Evolutionary conservation across 2,888 invertebrate genomes (phyloP).

Genomic region (Onthophagus sagittarius): DNA sequence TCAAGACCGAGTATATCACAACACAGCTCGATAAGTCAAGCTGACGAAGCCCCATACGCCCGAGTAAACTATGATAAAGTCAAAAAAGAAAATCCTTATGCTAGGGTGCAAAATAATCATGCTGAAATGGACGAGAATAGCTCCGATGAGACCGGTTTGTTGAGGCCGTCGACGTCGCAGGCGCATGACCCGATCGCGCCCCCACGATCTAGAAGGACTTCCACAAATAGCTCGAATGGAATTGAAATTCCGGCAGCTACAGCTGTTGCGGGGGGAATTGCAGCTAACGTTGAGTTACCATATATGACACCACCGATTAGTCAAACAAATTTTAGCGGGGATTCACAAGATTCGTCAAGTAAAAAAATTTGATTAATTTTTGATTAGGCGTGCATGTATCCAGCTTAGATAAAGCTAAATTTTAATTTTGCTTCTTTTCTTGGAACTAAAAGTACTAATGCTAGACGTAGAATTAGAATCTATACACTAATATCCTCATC

Average conservation of each 20-base stretch:
- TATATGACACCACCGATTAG: slow-evolving; percentile 80
- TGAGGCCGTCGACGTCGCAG: slow-evolving; percentile 33
- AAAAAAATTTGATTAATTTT: slow-evolving; percentile 40
- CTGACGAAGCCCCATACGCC: slow-evolving; percentile 60
- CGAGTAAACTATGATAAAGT: slow-evolving; percentile 65
- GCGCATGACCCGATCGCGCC: slow-evolving; percentile 48
- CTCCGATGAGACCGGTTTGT: slow-evolving; percentile 31
- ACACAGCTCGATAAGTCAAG: slow-evolving; percentile 57
- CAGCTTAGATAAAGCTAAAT: too few relatives aligned
- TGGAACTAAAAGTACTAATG: too few relatives aligned
- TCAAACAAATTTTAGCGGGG: slow-evolving; percentile 74
- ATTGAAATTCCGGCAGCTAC: slow-evolving; percentile 77
- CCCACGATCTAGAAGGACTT: slow-evolving; percentile 51
- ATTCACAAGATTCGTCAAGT: slow-evolving; percentile 87
- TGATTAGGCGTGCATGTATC: too few relatives aligned
- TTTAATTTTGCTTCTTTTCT: too few relatives aligned
- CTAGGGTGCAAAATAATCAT: slow-evolving; percentile 59
- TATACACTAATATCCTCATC: too few relatives aligned
- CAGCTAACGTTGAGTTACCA: slow-evolving; percentile 83
- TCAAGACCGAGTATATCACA: slow-evolving; percentile 56
- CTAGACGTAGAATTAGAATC: too few relatives aligned
- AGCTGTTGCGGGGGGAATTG: slow-evolving; percentile 79
- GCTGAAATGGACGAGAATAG: slow-evolving; percentile 30
- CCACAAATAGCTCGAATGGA: slow-evolving; percentile 50
- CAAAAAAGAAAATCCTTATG: slow-evolving; percentile 64